Evolutionary conservation across 2,888 invertebrate species (phyloP), one percentile per base, ranked within the genome.

Genomic region (Pardosa pseudoannulata): DNA sequence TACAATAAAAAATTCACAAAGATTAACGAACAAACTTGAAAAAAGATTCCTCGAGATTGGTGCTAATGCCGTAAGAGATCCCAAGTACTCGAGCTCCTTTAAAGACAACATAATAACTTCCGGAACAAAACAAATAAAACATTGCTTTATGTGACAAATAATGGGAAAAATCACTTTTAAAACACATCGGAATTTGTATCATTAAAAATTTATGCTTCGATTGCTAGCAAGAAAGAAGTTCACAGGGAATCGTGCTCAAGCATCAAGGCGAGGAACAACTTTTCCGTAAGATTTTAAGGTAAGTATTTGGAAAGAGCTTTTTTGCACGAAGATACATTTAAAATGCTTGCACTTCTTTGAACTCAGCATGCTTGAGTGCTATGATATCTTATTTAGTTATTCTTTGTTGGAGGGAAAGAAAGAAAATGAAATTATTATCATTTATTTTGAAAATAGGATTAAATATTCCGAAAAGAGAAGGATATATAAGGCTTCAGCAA

Each of bases 131-230:
- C 16, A 46, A 46, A 46, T 13, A 46, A 46, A 46, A 46, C 16
- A 46, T 2, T 2, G 2, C 16, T 46, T 16, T 13, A 2, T 46
- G 16, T n/a, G 41, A 46, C 41, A 46, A 36, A 46, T 46, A 46
- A 46, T 46, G 41, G 16, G 41, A 46, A 46, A 46, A 46, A 46
- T 46, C 41, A 46, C 23, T 1, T 23, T 23, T 2, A 19, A 56
- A 56, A 56, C 23, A 56, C 19, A 23, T 16, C 19, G 23, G 23
- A 56, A 6, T 23, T 23, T 23, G 2, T 23, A 56, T 56, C 56
- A 23, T 56, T 56, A 23, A 56, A 56, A 56, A 56, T 56, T 56
- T 23, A 56, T 56, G 56, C 56, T 56, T 56, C 56, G 23, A 56
- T 23, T 56, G 56, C 23, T 56, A 23, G 1, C 23, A 23, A 19